Percentiles rank a stretch among this genome's conserved stretches.
phyloP scores from a whole-genome alignment of 2,888 invertebrate species.

The Clusia tigrina region DNA sequence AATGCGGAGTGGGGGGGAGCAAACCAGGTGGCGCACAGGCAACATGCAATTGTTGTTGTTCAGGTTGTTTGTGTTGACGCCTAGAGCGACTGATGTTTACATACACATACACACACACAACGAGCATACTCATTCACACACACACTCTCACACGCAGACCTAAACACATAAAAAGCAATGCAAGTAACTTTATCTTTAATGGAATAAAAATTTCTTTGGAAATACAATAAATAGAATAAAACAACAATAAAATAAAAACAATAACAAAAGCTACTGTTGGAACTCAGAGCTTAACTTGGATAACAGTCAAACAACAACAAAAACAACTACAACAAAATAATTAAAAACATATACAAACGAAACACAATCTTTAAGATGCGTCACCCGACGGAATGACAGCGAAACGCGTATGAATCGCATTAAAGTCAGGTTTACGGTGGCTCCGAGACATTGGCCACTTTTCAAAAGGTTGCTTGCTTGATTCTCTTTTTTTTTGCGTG shows the following conservation, averaged over 20 bases:
- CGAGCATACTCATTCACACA: not conserved
- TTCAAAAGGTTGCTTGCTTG: not conserved
- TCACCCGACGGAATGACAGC: not conserved
- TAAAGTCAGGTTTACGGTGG: not conserved
- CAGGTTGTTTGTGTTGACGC: not conserved
- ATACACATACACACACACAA: not conserved
- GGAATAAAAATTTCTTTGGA: not conserved
- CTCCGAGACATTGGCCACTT: not conserved
- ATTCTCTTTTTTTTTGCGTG: not conserved
- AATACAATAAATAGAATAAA: not conserved
- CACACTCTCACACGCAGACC: not conserved
- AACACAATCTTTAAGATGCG: not conserved
- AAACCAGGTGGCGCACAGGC: not conserved
- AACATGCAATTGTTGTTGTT: not conserved
- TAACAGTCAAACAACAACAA: conserved; percentile 17
- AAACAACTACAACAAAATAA: conserved; percentile 13
- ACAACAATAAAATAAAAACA: not conserved
- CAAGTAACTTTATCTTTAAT: conserved; percentile 5
- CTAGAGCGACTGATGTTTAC: too few species aligned
- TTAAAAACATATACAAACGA: not conserved
- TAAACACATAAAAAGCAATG: too few species aligned
- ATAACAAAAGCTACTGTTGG: too few species aligned
- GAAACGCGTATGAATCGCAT: not conserved
- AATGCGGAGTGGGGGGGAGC: not conserved
- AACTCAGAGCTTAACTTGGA: too few species aligned